Conservation (phyloP, 2,113 vertebrate species). For the Oncorhynchus kisutch region DNA sequence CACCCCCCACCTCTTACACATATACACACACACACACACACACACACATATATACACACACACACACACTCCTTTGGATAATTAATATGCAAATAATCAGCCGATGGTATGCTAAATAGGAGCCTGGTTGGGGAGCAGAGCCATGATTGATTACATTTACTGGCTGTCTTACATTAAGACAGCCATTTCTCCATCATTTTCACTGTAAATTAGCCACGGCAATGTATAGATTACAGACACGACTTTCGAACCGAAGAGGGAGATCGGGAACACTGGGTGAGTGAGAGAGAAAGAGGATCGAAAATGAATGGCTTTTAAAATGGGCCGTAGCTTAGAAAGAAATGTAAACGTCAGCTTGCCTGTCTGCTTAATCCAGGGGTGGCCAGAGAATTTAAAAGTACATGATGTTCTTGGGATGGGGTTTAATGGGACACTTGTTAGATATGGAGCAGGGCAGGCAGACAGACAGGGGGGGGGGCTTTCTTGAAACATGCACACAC, state of each 20-base stretch:
- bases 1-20: background rate
- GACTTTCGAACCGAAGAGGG: constrained; percentile 32
- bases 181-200: constrained; percentile 80
- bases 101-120: constrained; percentile 86
- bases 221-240: constrained; percentile 76
- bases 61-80: constrained; percentile 84
- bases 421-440: constrained; percentile 35
- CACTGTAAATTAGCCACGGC: constrained; percentile 84
- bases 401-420: constrained; percentile 30
- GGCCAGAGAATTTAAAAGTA: constrained; percentile 26
- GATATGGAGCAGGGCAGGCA: background rate
- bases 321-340: constrained; percentile 38
- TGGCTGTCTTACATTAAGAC: constrained; percentile 88
- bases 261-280: background rate
- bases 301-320: constrained; percentile 73
- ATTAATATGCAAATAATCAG: constrained; percentile 95
- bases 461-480: background rate
- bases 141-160: constrained; percentile 89
- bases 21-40: constrained; percentile 46
- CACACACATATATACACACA: constrained; percentile 78
- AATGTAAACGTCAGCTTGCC: constrained; percentile 53
- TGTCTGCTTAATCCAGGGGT: constrained; percentile 26
- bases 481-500: background rate
- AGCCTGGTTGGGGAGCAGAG: constrained; percentile 72
- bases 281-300: constrained; percentile 69